Evolutionary conservation across 2,888 invertebrate genomes (phyloP), one percentile per base, ranked within the genome.

Genomic region (Geophilus truncorum): DNA sequence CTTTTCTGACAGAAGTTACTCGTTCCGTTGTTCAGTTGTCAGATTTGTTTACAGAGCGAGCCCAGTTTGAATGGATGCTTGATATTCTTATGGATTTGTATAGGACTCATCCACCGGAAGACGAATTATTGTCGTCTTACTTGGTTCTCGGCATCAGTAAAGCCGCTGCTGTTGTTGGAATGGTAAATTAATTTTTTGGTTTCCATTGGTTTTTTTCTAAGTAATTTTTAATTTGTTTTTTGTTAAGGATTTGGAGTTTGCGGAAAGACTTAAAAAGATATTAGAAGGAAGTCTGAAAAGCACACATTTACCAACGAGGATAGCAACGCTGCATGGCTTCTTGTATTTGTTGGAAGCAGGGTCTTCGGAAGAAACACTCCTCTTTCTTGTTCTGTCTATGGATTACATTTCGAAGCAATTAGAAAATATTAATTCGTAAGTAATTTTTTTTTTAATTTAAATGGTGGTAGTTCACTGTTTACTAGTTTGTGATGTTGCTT

Each of bases 41-140:
- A 0, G 94, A 95, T 87, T 88, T 94, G 81, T 88, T 88, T 83
- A 86, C 86, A 81, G 94, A 94, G 85, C 90, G 90, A 84, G 89
- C 90, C 57, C 94, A 95, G 86, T 94, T 92, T 87, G 90, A 90
- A 84, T 93, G 93, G 93, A 92, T 95, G 91, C 88, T 93, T 84
- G 91, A 92, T 83, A 90, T 91, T 10, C 91, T 92, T 84, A 86
- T 92, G 83, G 92, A 92, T 83, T 90, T 92, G 30, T 85, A 87
- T 81, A 91, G 90, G 84, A 87, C 88, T 81, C 92, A 93, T 85
- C 90, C 91, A 18, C 87, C 89, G 80, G 94, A 94, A 86, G 94
- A 95, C 87, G 93, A 93, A 85, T 89, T 94, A 81, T 87, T 93
- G 30, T 91, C 91, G 87, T 92, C 93, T 83, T 92, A 92, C 86